These are phyloP conservation scores for Menura novaehollandiae DNA, from an alignment of 2,113 vertebrate species.

Conservation along the genomic window DNA sequence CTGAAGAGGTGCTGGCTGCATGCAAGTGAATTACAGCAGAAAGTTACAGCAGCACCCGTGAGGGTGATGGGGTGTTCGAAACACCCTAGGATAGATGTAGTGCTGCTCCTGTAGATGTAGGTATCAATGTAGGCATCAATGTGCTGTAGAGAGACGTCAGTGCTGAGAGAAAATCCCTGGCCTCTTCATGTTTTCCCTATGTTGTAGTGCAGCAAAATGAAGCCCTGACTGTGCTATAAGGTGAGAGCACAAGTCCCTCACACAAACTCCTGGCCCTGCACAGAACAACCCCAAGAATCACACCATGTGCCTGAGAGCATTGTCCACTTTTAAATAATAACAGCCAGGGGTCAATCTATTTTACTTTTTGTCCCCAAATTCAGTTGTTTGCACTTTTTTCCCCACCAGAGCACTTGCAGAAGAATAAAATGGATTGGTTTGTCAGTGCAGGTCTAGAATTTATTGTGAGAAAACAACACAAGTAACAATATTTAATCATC, in stretches of 20 bases:
- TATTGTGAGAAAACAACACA: neutral
- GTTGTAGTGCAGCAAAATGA: neutral
- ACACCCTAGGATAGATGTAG: neutral
- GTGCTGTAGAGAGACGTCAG: neutral
- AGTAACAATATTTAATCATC: neutral
- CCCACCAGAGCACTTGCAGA: rapidly evolving
- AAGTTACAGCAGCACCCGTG: neutral
- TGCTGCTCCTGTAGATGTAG: neutral
- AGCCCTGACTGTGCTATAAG: neutral
- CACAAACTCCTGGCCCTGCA: neutral
- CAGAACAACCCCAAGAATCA: neutral
- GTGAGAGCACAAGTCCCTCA: neutral
- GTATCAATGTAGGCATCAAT: neutral
- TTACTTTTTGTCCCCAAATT: neutral
- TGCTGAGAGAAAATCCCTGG: neutral
- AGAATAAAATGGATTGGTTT: neutral
- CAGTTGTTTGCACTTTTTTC: neutral
- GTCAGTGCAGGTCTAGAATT: neutral
- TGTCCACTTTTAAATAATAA: neutral
- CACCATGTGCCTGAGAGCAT: rapidly evolving
- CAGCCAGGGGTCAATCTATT: neutral
- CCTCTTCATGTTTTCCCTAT: neutral
- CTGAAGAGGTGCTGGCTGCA: neutral
- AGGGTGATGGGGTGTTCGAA: neutral
- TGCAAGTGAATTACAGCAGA: neutral